A percentile compares a stretch with the other conserved stretches of the same genome.
These are phyloP conservation scores for Heteronetta atricapilla DNA, from an alignment of 2,113 vertebrate species.

Conservation along the genomic window DNA sequence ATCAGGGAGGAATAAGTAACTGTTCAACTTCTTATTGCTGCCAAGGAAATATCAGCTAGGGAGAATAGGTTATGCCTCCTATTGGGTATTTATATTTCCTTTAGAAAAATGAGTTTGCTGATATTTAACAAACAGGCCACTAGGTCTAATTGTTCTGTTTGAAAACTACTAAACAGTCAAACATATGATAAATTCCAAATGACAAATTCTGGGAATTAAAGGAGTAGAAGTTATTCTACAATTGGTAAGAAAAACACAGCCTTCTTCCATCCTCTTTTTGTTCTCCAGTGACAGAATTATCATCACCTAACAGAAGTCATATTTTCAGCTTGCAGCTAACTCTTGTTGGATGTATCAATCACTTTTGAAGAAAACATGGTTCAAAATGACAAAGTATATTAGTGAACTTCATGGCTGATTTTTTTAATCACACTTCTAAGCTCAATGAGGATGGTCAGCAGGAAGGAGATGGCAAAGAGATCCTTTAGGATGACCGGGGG, in stretches of 20 bases:
- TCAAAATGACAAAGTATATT: neutral
- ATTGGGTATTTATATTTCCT: neutral
- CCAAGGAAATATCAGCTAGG: neutral
- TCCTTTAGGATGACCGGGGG: neutral
- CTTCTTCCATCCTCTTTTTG: neutral
- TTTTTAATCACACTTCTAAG: neutral
- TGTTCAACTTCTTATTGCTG: neutral
- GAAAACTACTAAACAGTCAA: neutral
- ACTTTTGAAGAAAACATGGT: neutral
- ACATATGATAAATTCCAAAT: neutral
- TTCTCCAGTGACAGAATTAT: neutral
- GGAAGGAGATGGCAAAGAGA: neutral
- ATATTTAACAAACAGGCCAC: neutral
- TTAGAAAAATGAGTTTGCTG: neutral
- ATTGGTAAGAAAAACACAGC: neutral
- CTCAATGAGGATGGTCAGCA: neutral
- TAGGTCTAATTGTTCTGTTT: neutral
- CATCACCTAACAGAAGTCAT: rapidly evolving
- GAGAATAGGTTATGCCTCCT: neutral
- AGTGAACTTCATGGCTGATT: neutral
- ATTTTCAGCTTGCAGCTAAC: neutral
- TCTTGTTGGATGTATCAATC: neutral
- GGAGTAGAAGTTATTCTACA: neutral
- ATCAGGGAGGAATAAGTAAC: neutral
- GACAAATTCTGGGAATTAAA: neutral